phyloP scores from a whole-genome alignment of 2,888 invertebrate species.

The Stomorhina lunata region DNA sequence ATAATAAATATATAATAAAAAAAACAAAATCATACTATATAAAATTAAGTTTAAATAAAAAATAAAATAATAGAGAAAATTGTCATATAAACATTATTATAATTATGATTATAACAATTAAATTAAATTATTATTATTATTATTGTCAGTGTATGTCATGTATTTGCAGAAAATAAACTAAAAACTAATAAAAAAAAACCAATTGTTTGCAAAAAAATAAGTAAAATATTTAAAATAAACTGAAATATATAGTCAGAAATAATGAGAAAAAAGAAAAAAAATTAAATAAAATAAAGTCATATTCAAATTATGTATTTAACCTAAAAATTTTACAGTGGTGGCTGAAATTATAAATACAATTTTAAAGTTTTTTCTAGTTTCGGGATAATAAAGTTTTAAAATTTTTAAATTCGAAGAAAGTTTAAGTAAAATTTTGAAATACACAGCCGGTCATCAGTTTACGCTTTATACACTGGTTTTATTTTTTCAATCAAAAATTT shows the following conservation, averaged over 20 bases:
- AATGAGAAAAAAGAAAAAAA: constrained; percentile 31
- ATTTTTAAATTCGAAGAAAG: too few species aligned
- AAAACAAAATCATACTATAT: constrained; percentile 41
- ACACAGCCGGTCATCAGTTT: too few species aligned
- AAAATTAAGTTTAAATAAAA: constrained; percentile 52
- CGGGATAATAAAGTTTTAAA: too few species aligned
- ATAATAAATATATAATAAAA: constrained; percentile 13
- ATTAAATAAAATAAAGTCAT: constrained; percentile 41
- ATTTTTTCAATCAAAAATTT: too few species aligned
- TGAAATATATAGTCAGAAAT: constrained; percentile 25
- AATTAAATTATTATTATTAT: constrained; percentile 53
- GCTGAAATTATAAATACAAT: constrained; percentile 29
- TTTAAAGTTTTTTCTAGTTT: neutral
- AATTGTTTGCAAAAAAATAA: constrained; percentile 38
- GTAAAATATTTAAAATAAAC: constrained; percentile 8
- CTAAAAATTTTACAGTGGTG: constrained; percentile 26
- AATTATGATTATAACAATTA: constrained; percentile 53
- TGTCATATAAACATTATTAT: constrained; percentile 60
- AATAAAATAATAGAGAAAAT: constrained; percentile 52
- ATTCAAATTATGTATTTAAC: constrained; percentile 41
- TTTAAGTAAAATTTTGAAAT: too few species aligned
- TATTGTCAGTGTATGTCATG: constrained; percentile 61
- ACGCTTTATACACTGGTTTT: too few species aligned
- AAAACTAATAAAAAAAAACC: neutral
- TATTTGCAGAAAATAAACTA: constrained; percentile 48